Conservation (phyloP, 2,113 vertebrate genomes). For the Amblyopsis rosae region DNA sequence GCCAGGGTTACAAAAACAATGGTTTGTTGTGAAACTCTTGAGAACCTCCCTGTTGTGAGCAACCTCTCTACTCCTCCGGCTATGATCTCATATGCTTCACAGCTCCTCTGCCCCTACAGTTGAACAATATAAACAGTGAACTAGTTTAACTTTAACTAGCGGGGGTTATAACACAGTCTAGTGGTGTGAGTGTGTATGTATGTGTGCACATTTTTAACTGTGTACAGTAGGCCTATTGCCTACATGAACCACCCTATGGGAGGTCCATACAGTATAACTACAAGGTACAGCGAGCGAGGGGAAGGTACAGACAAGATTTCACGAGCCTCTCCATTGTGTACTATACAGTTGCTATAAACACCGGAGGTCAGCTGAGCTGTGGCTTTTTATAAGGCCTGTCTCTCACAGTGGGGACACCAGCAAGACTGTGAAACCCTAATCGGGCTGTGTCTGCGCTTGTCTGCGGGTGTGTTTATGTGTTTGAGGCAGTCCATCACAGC, state of each 20-base stretch:
- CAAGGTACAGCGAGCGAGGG: constrained; percentile 2
- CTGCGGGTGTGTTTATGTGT: constrained; percentile 20
- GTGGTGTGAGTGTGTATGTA: too few relatives aligned
- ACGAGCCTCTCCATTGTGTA: constrained; percentile 44
- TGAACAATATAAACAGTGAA: too few relatives aligned
- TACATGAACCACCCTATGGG: constrained; percentile 36
- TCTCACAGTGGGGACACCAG: constrained; percentile 49
- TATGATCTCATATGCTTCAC: too few relatives aligned
- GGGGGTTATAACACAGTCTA: too few relatives aligned
- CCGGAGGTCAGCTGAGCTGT: constrained; percentile 52
- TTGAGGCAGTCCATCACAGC: constrained; percentile 46
- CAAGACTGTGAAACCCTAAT: constrained; percentile 54
- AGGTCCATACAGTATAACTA: constrained; percentile 39
- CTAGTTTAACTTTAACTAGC: too few relatives aligned
- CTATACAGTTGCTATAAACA: constrained; percentile 62
- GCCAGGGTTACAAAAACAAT: too few relatives aligned
- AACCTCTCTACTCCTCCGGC: too few relatives aligned
- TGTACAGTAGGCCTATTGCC: too few relatives aligned
- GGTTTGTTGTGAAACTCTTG: too few relatives aligned
- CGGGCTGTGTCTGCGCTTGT: constrained; percentile 23
- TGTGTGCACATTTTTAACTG: too few relatives aligned
- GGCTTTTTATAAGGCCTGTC: constrained; percentile 63
- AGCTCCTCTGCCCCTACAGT: too few relatives aligned
- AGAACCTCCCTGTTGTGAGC: too few relatives aligned
- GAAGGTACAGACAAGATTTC: constrained; percentile 35